Base-by-base conservation (phyloP, 2,888 invertebrate species). In the Bombylius discolor region DNA sequence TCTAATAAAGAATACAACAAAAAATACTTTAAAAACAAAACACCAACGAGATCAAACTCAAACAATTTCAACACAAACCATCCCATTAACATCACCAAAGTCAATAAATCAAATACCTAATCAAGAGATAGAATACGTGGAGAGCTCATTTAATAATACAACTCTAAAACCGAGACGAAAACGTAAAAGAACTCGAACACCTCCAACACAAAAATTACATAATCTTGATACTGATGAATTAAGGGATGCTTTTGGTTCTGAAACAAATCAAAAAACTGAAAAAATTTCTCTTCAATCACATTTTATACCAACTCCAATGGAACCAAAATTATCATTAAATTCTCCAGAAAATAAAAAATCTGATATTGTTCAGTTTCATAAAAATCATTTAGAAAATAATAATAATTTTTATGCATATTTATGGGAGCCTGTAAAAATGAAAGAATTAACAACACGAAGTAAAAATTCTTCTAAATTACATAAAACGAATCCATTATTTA, bases 191-290 rank as follows among this genome's bases (percentile, higher is more conserved):
- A 64, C 62, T n/a, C 66, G 64, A 51, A 4, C 63, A 64, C 12
- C 65, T 62, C 23, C 67, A 63, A 48, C 32, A 33, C 11, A 34
- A 33, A 62, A 55, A 47, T 65, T 67, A 52, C 69, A 74, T 52
- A 67, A 67, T 36, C 59, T 72, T 45, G 69, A 70, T 60, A 68
- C 64, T 36, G 70, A 70, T 2, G 72, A 74, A 46, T 58, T 74
- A 5, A 63, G 71, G 53, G 59, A 68, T 57, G 73, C 74, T 4
- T 73, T 69, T 57, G 69, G 71, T 53, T 60, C 64, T 8, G 59
- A 56, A 14, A 42, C 39, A 8, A 42, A 42, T 11, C 11, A 42
- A 42, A 42, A 42, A 11, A 1, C 3, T 8, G 5, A 11, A 11
- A 42, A 11, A 42, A 42, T 42, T 9, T 11, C 11, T 42, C 23